Base-by-base conservation (phyloP, 2,797 vertebrate species). In the Siniperca obscura region DNA sequence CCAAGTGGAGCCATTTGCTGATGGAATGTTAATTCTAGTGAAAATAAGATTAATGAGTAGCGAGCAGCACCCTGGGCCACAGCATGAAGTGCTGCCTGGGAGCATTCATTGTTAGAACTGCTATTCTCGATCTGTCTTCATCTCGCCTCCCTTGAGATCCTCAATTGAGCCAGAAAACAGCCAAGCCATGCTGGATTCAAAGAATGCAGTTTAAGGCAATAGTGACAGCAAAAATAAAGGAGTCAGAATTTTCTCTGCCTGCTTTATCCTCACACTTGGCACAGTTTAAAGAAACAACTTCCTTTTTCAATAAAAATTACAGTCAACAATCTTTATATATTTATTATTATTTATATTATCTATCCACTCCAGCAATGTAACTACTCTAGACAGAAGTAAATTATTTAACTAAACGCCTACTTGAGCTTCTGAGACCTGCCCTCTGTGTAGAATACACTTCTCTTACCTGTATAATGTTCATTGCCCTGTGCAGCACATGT, bases 401-500 rank as follows among this genome's bases (percentile, higher is more conserved):
- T 53, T 6, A 67, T 68, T 55, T 4, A 27, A 69, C 17, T 11
- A 36, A 61, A 69, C 3, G 11, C 22, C 16, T 36, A 50, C 14
- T 64, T 66, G 12, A 44, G 65, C 56, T 14, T 70, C 7, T 66
- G 7, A 52, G 66, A 62, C 30, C 25, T 42, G 22, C 53, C 55
- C 3, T 72, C 1, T 21, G 42, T 57, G 42, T 11, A 52, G 2
- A 78, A 74, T 21, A 65, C 48, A 67, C 19, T 25, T 68, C 3
- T 64, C 81, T 80, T 94, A 99, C 98, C 98, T 96, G 98, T 99
- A 81, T 99, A 99, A 87, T 99, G 98, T 86, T 99, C 98, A 0
- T 99, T 99, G 84, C 98, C 98, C 90, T 99, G 98, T 21, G 98
- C 98, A 36, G 98, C 98, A 78, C 98, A 99, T 40, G 98, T 99